These are phyloP conservation scores for Drepana arcuata DNA, from an alignment of 1,140 invertebrate species.

Conservation along the genomic window DNA sequence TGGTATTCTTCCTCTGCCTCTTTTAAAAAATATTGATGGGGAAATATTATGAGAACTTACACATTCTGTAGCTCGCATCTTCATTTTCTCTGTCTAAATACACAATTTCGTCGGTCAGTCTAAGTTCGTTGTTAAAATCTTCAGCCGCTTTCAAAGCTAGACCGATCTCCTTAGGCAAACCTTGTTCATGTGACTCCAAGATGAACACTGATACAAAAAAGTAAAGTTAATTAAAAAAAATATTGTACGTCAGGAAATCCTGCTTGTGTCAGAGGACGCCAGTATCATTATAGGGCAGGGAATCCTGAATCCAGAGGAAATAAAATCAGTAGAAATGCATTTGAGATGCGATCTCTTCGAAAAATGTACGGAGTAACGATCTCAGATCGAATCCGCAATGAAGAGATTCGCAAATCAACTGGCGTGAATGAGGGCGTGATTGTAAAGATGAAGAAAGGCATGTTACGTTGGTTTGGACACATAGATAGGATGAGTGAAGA, in stretches of 20 bases:
- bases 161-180: conserved; percentile 40
- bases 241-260: background rate
- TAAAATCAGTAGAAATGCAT: background rate
- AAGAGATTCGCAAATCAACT: too few relatives aligned
- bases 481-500: too few relatives aligned
- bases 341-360: background rate
- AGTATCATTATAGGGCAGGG: too few relatives aligned
- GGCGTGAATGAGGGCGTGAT: too few relatives aligned
- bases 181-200: conserved; percentile 48
- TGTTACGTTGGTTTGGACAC: too few relatives aligned
- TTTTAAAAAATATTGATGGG: too few relatives aligned
- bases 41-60: too few relatives aligned
- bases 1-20: too few relatives aligned
- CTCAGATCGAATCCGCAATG: too few relatives aligned
- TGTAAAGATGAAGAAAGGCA: too few relatives aligned
- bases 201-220: conserved; percentile 50
- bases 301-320: background rate
- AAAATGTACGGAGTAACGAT: conserved; percentile 1
- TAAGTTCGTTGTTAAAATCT: conserved; percentile 19
- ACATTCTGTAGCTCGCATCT: conserved; percentile 42
- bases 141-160: conserved; percentile 43
- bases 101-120: conserved; percentile 32
- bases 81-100: conserved; percentile 51
- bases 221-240: background rate
- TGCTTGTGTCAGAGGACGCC: too few relatives aligned